Evolutionary conservation across 1,140 invertebrate species (phyloP).

Genomic region (Littorina saxatilis): DNA sequence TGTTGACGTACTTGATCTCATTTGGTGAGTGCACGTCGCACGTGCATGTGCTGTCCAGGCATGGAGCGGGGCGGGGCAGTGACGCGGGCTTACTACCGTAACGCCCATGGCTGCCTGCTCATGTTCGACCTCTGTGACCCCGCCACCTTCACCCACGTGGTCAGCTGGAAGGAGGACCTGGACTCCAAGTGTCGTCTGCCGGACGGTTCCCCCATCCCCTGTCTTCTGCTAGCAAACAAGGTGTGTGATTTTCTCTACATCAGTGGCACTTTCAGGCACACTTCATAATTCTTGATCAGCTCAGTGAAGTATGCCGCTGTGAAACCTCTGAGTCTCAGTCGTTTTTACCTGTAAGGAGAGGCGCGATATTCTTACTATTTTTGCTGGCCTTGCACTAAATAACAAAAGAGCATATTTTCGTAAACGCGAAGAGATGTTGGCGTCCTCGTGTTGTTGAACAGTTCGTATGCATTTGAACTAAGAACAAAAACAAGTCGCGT

Average conservation of each 20-base stretch:
- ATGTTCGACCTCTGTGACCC: conserved; percentile 80
- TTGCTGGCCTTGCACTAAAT: neutral
- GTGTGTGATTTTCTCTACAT: conserved; percentile 60
- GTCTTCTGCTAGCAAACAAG: conserved; percentile 80
- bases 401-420: neutral
- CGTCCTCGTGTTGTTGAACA: no score
- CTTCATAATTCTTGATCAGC: no score
- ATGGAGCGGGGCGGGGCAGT: conserved; percentile 80
- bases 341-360: no score
- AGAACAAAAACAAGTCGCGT: no score
- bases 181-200: conserved; percentile 78
- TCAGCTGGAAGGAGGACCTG: conserved; percentile 80
- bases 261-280: no score
- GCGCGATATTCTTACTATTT: no score
- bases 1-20: no score
- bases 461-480: no score
- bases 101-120: conserved; percentile 79
- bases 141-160: conserved; percentile 77
- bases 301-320: no score
- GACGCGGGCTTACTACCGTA: conserved; percentile 80
- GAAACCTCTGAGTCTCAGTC: no score
- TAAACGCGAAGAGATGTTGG: no score
- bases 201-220: conserved; percentile 77
- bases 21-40: no score
- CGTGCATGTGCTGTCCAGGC: conserved; percentile 58